Base-by-base conservation (phyloP, 2,888 invertebrate species). In the Hydriomena furcata region DNA sequence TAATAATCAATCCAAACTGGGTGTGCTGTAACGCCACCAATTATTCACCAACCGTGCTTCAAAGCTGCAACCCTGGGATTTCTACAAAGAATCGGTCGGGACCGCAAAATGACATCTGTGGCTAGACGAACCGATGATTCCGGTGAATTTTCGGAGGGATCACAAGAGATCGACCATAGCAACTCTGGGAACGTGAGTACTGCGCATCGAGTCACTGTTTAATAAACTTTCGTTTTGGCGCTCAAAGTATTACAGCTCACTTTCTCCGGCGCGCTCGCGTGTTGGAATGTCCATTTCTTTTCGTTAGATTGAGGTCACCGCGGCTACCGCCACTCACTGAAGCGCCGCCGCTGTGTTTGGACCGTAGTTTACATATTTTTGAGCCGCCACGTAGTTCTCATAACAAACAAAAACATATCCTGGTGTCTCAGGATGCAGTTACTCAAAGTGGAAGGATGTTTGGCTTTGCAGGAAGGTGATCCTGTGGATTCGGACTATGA, bases 251-350 rank as follows among this genome's bases (percentile, higher is more conserved):
- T 73, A 76, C 82, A 63, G 68, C 68, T 71, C 71, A 88, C 89
- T 90, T 90, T 89, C 88, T 86, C 90, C 80, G 75, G 74, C 71
- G 71, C 77, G 71, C 58, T 85, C 73, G 84, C 87, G 82, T 88
- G 85, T 78, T 68, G 84, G 85, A 79, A 84, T 89, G 82, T 73
- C 73, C 84, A 89, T 88, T 87, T 88, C 88, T 90, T 90, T 86
- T 82, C 70, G 68, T 60, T 59, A 61, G 71, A 87, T 87, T 88
- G 90, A 83, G 91, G 91, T 91, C 91, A 91, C 73, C 70, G 71
- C 62, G 80, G 76, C 11, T 37, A 23, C 67, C 70, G 74, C 78
- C 87, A 81, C 75, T 88, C 83, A 76, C 85, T 73, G 70, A 71
- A 75, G 67, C 72, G 67, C 67, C 66, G 69, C 69, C 65, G 73